These are phyloP conservation scores for Drosophila melanosoma DNA, from an alignment of 2,888 invertebrate species.

Conservation along the genomic window DNA sequence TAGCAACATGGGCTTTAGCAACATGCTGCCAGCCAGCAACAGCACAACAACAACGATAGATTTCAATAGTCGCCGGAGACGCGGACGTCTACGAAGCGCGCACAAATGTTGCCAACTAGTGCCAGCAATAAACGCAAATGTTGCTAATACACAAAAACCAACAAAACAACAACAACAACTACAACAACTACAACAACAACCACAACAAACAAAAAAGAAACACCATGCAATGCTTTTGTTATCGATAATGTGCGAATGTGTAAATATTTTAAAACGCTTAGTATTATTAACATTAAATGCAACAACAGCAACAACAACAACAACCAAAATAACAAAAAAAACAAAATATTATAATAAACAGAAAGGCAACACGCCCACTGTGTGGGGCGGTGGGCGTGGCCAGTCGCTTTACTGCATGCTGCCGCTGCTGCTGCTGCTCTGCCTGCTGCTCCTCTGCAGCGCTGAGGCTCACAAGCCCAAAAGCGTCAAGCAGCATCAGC, in stretches of 20 bases:
- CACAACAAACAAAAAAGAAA: conserved; percentile 48
- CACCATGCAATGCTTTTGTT: conserved; percentile 69
- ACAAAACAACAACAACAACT: conserved; percentile 30
- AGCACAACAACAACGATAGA: conserved; percentile 78
- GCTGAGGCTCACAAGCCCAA: conserved; percentile 80
- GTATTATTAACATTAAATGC: conserved; percentile 77
- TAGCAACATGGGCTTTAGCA: conserved; percentile 53
- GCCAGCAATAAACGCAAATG: conserved; percentile 58
- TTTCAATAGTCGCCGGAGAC: conserved; percentile 84
- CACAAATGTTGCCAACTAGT: conserved; percentile 61
- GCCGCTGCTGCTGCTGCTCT: conserved; percentile 55
- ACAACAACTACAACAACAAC: conserved; percentile 25
- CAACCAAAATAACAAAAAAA: conserved; percentile 27
- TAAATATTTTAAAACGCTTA: conserved; percentile 80
- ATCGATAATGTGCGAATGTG: conserved; percentile 80
- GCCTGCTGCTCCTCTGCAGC: conserved; percentile 60
- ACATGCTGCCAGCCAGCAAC: conserved; percentile 41
- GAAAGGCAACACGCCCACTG: conserved; percentile 27
- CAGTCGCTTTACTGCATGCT: conserved; percentile 45
- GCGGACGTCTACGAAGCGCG: conserved; percentile 83
- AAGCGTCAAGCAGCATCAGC: conserved; percentile 73
- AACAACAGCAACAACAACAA: conserved; percentile 54
- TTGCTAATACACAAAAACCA: conserved; percentile 56
- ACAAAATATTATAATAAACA: conserved; percentile 11
- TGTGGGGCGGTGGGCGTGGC: conserved; percentile 39